These are phyloP conservation scores for Parambassis ranga DNA, from an alignment of 2,797 vertebrate species.

Conservation along the genomic window DNA sequence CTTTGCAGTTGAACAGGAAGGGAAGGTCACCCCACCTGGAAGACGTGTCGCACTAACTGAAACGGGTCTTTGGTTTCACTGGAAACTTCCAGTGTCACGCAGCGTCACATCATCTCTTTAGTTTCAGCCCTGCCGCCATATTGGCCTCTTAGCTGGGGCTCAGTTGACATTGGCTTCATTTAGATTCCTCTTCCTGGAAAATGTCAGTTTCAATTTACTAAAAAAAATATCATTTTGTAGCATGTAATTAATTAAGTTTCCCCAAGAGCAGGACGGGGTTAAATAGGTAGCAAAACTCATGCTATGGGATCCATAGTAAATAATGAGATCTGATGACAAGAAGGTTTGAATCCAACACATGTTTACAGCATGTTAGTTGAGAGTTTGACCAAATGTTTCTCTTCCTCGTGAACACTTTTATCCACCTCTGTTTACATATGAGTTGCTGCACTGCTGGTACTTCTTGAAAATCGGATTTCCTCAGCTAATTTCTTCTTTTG, in stretches of 20 bases:
- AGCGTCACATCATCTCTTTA: constrained; percentile 10
- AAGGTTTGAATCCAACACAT: neutral
- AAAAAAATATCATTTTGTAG: constrained; percentile 20
- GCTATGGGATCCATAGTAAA: neutral
- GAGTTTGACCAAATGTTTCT: constrained; percentile 5
- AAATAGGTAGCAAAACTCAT: neutral
- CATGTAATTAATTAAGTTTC: neutral
- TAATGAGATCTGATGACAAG: neutral
- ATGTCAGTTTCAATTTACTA: constrained; percentile 1
- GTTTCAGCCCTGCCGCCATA: neutral
- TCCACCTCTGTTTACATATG: neutral
- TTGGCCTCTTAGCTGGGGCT: constrained; percentile 42
- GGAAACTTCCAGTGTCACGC: constrained; percentile 39
- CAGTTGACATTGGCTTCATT: neutral
- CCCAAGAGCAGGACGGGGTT: neutral
- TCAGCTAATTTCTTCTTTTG: constrained; percentile 31
- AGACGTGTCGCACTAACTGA: constrained; percentile 45
- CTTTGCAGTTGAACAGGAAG: constrained; percentile 46
- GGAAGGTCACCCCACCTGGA: constrained; percentile 62
- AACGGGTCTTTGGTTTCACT: constrained; percentile 32
- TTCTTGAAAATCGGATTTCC: constrained; percentile 39
- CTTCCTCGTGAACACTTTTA: neutral
- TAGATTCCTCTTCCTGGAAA: constrained; percentile 5
- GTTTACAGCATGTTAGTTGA: neutral
- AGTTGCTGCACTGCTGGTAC: constrained; percentile 1